phyloP scores from a whole-genome alignment of 2,113 vertebrate genomes.

The Passerina amoena region DNA sequence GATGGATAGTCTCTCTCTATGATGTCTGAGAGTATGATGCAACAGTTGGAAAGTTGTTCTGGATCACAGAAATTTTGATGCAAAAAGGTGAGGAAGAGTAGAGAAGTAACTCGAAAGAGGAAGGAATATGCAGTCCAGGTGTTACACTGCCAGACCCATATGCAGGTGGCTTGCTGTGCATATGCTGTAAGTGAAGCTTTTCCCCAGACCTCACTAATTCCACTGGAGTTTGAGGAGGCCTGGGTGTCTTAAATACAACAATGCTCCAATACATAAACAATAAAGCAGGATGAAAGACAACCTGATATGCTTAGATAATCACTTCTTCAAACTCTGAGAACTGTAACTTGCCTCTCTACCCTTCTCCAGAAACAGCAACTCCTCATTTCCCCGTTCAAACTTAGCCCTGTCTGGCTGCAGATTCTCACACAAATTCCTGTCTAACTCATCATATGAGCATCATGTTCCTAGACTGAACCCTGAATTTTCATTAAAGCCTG shows the following conservation, averaged over 20 bases:
- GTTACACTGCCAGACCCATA: background rate
- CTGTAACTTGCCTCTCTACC: background rate
- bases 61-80: background rate
- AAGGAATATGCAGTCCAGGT: background rate
- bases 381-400: background rate
- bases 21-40: background rate
- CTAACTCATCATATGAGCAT: background rate
- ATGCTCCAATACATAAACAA: background rate
- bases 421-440: background rate
- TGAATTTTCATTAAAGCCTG: background rate
- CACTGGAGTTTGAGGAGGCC: background rate
- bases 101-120: background rate
- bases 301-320: background rate
- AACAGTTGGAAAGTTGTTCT: background rate
- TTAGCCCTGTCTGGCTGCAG: background rate
- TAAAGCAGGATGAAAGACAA: background rate
- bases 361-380: background rate
- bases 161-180: background rate
- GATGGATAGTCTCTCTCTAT: background rate
- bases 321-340: background rate
- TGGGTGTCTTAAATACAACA: background rate
- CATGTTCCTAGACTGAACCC: background rate
- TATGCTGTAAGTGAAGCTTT: background rate
- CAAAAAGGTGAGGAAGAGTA: background rate
- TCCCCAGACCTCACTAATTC: background rate